Evolutionary conservation across 1,140 invertebrate species (phyloP).

Genomic region (Trichomalopsis sarcophagae): DNA sequence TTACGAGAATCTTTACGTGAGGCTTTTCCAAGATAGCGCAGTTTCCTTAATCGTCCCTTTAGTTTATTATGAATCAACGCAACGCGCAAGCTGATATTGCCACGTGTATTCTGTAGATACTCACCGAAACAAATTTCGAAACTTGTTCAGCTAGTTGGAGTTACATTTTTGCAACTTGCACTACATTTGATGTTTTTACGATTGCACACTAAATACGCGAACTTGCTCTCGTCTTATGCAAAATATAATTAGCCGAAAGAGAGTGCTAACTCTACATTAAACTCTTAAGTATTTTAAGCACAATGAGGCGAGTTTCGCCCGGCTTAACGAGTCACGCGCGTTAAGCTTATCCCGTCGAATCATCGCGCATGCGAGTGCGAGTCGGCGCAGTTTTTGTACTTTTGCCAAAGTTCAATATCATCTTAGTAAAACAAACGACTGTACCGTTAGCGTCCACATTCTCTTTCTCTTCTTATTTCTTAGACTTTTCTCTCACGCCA

Average conservation of each 20-base stretch:
- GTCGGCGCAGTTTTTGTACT: background rate
- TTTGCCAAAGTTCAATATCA: slow-evolving; percentile 24
- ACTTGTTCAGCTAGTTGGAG: background rate
- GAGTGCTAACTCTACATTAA: background rate
- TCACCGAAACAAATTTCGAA: background rate
- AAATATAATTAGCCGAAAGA: background rate
- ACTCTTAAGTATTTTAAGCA: background rate
- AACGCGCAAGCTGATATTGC: background rate
- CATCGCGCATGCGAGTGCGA: too few species aligned
- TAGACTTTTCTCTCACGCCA: background rate
- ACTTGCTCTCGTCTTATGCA: background rate
- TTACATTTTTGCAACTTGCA: background rate
- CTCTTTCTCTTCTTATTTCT: background rate
- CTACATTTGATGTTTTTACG: background rate
- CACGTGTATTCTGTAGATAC: background rate
- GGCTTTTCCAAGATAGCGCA: too few species aligned
- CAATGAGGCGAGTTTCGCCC: background rate
- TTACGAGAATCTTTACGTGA: background rate
- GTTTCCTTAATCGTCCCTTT: background rate
- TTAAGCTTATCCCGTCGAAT: background rate
- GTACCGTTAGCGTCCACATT: background rate
- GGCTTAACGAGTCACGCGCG: background rate
- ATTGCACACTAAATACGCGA: too few species aligned
- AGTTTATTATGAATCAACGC: background rate
- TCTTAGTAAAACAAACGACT: background rate